Evolutionary conservation across 2,797 vertebrate species (phyloP), one percentile per base, ranked within the genome.

Genomic region (Betta splendens): DNA sequence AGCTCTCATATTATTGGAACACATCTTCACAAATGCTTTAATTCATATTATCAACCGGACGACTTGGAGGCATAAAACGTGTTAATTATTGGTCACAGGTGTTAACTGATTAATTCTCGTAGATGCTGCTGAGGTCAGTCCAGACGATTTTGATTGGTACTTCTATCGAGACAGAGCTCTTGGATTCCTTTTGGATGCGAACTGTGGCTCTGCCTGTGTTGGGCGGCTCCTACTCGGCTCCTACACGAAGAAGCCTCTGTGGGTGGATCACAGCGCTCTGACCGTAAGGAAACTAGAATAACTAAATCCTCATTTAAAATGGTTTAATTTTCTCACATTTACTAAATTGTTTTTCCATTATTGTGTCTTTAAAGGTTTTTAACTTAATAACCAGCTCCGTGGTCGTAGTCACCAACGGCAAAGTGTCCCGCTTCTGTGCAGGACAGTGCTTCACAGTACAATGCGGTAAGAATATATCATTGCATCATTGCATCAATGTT

Each of bases 151-250:
- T 47, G 81, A 89, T 11, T 93, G 92, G 92, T 88, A 81, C 64
- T 87, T 65, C 29, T 72, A 92, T 60, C 72, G 79, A 31, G 81
- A 83, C 62, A 38, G 83, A 73, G 91, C 84, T 0, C 70, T 92
- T 6, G 92, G 92, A 20, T 12, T 89, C 18, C 47, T 61, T 26
- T 61, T 78, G 25, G 92, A 93, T 7, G 46, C 89, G n/a, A 70
- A 77, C 54, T 48, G 26, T 15, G 42, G 26, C 17, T 76, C 75
- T 17, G 73, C 89, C 65, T 90, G 85, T 28, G 85, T 61, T 9
- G 92, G 92, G 7, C 92, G 90, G 60, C 77, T 93, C 22, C 51
- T 93, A 60, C 79, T 93, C 49, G 91, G 91, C 46, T 92, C 91
- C 9, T 85, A 76, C 69, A 90, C 87, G 86, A 92, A 91, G 77